Percentiles rank a stretch among this genome's conserved stretches.
These are phyloP conservation scores for Sebastes iracundus DNA, from an alignment of 2,797 vertebrate genomes.

Conservation along the genomic window DNA sequence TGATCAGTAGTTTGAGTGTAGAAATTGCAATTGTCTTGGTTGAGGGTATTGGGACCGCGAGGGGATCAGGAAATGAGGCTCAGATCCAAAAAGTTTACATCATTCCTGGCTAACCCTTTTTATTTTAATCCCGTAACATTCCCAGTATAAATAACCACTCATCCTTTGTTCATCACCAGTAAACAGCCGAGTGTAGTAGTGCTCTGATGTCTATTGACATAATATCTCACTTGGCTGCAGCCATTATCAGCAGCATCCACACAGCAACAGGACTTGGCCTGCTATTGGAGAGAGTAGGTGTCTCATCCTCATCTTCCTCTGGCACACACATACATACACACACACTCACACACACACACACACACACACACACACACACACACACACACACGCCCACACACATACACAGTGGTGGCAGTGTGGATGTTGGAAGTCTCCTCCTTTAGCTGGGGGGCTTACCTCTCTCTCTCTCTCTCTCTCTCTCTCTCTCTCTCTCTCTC, in stretches of 20 bases:
- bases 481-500: neutral
- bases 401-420: constrained; percentile 31
- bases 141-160: constrained; percentile 48
- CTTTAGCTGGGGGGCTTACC: constrained; percentile 69
- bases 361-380: neutral
- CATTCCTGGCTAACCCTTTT: constrained; percentile 53
- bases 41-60: constrained; percentile 44
- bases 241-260: constrained; percentile 71
- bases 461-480: neutral
- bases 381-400: neutral
- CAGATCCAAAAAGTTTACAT: constrained; percentile 68
- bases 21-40: constrained; percentile 68
- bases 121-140: constrained; percentile 63
- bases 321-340: constrained; percentile 10
- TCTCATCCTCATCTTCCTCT: constrained; percentile 60
- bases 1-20: constrained; percentile 69
- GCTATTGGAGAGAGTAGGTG: constrained; percentile 70
- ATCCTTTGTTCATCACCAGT: constrained; percentile 34
- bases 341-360: neutral
- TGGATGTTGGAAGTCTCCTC: constrained; percentile 68
- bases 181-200: constrained; percentile 44
- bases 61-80: constrained; percentile 60
- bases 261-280: constrained; percentile 70
- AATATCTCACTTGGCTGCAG: constrained; percentile 66
- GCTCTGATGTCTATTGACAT: constrained; percentile 66